phyloP scores from a whole-genome alignment of 2,888 invertebrate genomes.

The Selenia dentaria region DNA sequence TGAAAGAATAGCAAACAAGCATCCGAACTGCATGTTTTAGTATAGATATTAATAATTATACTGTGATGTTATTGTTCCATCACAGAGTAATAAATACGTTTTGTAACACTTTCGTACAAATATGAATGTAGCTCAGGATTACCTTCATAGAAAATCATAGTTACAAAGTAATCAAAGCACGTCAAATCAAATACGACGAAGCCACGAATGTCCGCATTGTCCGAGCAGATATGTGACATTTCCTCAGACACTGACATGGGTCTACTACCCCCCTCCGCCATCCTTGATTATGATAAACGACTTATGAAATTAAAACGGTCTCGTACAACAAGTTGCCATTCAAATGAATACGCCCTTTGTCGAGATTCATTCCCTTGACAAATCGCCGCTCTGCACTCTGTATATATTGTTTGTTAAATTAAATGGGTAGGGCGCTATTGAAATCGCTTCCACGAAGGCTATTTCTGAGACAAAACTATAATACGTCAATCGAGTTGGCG shows the following conservation, averaged over 20 bases:
- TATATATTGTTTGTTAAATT: constrained; percentile 76
- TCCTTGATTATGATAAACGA: constrained; percentile 84
- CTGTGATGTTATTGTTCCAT: too few species aligned
- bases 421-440: constrained; percentile 72
- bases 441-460: constrained; percentile 73
- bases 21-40: too few species aligned
- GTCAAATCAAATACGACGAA: constrained; percentile 44
- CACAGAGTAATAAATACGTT: too few species aligned
- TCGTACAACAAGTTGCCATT: constrained; percentile 80
- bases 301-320: constrained; percentile 84
- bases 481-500: constrained; percentile 69
- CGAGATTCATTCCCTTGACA: constrained; percentile 81
- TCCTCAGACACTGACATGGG: constrained; percentile 82
- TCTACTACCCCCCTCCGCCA: constrained; percentile 50
- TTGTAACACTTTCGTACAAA: too few species aligned
- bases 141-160: not conserved
- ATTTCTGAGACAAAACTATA: constrained; percentile 72
- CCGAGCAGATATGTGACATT: constrained; percentile 77
- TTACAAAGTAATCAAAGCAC: constrained; percentile 8
- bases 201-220: constrained; percentile 63
- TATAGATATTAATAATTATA: too few species aligned
- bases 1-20: too few species aligned
- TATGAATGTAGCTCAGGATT: too few species aligned
- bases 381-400: constrained; percentile 75
- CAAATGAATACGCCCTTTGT: constrained; percentile 80